Evolutionary conservation across 35 echinoderm and acorn worm genomes (phyloP).

Genomic region (Holothuria glaberrima): DNA sequence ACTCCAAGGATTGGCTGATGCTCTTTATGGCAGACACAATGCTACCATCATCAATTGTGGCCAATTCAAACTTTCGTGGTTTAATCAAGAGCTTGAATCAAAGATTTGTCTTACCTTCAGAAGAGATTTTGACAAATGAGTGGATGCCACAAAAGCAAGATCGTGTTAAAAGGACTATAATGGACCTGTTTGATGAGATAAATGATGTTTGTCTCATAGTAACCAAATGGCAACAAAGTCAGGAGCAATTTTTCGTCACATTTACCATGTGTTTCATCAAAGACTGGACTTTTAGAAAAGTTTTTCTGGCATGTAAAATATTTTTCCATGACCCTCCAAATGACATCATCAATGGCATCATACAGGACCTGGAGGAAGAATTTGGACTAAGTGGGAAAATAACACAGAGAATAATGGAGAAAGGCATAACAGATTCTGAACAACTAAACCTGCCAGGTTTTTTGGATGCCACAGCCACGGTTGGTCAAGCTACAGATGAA

Average conservation of each 20-base stretch:
- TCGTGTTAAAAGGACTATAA: background rate
- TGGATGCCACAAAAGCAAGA: constrained; percentile 39
- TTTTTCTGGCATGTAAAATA: constrained; percentile 13
- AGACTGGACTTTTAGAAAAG: constrained; percentile 31
- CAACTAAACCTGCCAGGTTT: constrained; percentile 37
- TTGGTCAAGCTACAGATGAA: background rate
- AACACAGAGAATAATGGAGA: constrained; percentile 24
- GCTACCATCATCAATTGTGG: constrained; percentile 27
- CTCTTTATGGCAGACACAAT: constrained; percentile 50
- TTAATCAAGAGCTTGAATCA: constrained; percentile 37
- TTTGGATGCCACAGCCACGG: background rate
- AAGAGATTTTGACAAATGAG: background rate
- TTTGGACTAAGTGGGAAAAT: constrained; percentile 39
- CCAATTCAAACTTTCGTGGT: background rate
- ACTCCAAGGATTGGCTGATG: constrained; percentile 20
- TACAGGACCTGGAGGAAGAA: constrained; percentile 8
- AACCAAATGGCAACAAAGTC: background rate
- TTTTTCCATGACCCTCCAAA: constrained; percentile 15
- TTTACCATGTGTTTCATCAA: constrained; percentile 30
- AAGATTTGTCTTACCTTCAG: constrained; percentile 23
- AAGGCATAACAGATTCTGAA: background rate
- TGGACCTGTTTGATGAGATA: constrained; percentile 2
- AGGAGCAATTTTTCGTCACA: background rate
- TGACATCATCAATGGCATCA: constrained; percentile 16
- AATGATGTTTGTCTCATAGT: constrained; percentile 27